Evolutionary conservation across 2,888 invertebrate species (phyloP), one percentile per base, ranked within the genome.

Genomic region (Megamerina dolium): DNA sequence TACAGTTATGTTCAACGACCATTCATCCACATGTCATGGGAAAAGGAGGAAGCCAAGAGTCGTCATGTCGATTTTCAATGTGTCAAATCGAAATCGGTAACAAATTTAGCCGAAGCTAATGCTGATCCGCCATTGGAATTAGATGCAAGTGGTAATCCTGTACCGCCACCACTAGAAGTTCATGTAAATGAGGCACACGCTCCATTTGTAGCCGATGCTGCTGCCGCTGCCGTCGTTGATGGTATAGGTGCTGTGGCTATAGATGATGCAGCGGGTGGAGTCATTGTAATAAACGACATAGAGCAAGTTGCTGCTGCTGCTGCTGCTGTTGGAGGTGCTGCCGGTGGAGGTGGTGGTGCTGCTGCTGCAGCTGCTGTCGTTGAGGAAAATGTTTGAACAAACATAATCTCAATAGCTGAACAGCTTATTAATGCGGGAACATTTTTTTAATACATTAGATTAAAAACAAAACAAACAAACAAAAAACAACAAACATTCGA

Each of bases 1-100:
- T 99, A 99, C 75, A 99, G 97, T 74, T 99, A 99, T 70, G 97
- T 99, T 0, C 99, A 99, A 68, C 78, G 99, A 1, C 99, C 99
- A 0, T 99, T 99, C 72, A 90, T 99, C 41, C 94, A 96, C 65
- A 72, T 72, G 73, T 71, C 72, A 0, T 99, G 99, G 99, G 99
- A 99, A 68, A 99, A 99, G 62, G 99, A 99, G 64, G 99, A 99
- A 63, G 97, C 96, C 0, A 95, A 96, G 66, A 94, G 93, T 63
- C 82, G 99, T 1, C 99, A 99, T 66, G 99, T 99, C 0, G 99
- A 99, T 72, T 99, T 97, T 64, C 92, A 97, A 74, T 97, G 96
- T 67, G 94, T 97, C 42, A 96, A 95, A 72, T 94, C 93, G 3
- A 96, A 97, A 66, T 94, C 94, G 0, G 94, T 96, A 20, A 96